These are phyloP conservation scores for Psilopogon haemacephalus DNA, from an alignment of 2,113 vertebrate genomes.

Conservation along the genomic window DNA sequence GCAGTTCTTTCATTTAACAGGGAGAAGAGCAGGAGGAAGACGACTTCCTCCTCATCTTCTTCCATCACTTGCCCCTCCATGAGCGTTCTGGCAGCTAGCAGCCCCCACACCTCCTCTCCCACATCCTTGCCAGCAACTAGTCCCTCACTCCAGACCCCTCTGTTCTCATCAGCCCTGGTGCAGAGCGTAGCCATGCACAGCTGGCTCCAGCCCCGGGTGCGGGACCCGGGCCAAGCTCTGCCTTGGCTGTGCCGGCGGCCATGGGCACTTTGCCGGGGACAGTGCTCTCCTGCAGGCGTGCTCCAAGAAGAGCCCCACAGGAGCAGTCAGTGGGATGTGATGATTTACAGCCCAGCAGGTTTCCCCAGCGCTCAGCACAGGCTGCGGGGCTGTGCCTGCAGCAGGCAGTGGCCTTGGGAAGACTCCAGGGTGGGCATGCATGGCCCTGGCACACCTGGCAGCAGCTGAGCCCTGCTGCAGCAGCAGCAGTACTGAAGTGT, in stretches of 20 bases:
- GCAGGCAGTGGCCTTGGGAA: accelerated
- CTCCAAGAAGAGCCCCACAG: background rate
- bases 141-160: accelerated
- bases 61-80: accelerated
- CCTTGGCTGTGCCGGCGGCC: accelerated
- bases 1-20: background rate
- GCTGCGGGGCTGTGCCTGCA: accelerated
- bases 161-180: background rate
- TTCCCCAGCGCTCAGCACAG: background rate
- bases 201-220: background rate
- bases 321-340: background rate
- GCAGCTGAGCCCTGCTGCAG: background rate
- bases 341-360: background rate
- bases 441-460: background rate
- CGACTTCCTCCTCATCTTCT: background rate
- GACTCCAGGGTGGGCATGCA: accelerated
- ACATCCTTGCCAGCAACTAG: accelerated
- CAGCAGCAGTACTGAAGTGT: accelerated
- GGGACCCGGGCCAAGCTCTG: background rate
- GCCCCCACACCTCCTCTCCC: background rate
- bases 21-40: background rate
- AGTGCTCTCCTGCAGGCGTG: accelerated
- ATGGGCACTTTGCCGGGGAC: background rate
- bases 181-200: background rate
- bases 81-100: background rate